Conservation (phyloP, 1,140 invertebrate species). For the Lasioglossum baleicum region DNA sequence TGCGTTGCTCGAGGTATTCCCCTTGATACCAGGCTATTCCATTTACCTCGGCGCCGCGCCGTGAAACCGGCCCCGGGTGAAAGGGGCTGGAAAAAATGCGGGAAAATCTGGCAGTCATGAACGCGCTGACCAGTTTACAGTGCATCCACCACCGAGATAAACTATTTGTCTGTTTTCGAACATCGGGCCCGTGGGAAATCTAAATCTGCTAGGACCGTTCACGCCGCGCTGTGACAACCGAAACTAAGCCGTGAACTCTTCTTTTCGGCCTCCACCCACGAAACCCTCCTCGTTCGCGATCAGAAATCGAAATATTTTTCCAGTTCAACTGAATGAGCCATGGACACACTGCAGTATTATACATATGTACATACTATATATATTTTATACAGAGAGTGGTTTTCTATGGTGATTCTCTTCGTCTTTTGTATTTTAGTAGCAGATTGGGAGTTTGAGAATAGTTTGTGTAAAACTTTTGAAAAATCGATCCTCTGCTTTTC, state of each 20-base stretch:
- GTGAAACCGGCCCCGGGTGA: background rate
- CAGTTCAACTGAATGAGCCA: no score
- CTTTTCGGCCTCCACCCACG: background rate
- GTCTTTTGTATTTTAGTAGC: no score
- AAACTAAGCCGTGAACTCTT: no score
- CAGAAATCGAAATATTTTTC: no score
- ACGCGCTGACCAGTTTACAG: slow-evolving; percentile 45
- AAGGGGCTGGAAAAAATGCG: slow-evolving; percentile 31
- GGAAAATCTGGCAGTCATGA: slow-evolving; percentile 23
- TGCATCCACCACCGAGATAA: slow-evolving; percentile 7
- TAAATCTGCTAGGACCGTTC: slow-evolving; percentile 24
- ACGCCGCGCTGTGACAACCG: background rate
- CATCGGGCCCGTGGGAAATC: slow-evolving; percentile 17
- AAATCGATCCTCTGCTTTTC: no score
- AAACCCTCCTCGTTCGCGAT: no score
- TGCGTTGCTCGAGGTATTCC: slow-evolving; percentile 37
- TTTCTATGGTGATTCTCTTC: no score
- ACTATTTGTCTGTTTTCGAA: slow-evolving; percentile 39
- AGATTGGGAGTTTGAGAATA: no score
- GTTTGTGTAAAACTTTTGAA: no score
- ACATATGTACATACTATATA: no score
- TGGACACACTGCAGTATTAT: no score
- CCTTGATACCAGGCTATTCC: slow-evolving; percentile 53
- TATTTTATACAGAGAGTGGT: no score
- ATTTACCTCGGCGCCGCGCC: slow-evolving; percentile 47